A percentile compares a stretch with the other conserved stretches of the same genome.
These are phyloP conservation scores for Stenurella melanura DNA, from an alignment of 2,888 invertebrate genomes.

Conservation along the genomic window DNA sequence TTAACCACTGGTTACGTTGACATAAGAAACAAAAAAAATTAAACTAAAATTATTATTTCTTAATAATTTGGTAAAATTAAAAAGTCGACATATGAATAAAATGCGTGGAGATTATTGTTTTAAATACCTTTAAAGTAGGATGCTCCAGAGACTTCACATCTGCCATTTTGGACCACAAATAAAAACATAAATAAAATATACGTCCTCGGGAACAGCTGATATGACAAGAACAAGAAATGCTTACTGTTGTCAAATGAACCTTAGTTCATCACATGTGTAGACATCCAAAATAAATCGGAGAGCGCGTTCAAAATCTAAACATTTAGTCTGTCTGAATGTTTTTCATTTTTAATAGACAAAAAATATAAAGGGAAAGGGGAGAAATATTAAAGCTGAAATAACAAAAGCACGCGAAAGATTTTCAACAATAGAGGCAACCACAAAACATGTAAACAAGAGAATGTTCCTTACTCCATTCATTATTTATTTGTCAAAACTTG, in stretches of 20 bases:
- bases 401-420: too few species aligned
- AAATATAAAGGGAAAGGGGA: too few species aligned
- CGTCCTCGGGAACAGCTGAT: constrained; percentile 41
- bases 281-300: constrained; percentile 2
- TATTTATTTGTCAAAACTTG: too few species aligned
- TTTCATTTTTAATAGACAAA: too few species aligned
- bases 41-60: neutral
- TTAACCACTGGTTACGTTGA: neutral
- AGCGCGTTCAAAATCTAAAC: neutral
- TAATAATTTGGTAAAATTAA: neutral
- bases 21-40: neutral
- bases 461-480: too few species aligned
- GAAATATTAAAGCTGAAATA: too few species aligned
- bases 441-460: too few species aligned
- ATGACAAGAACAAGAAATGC: constrained; percentile 29
- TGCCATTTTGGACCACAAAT: constrained; percentile 79
- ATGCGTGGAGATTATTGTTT: neutral
- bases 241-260: constrained; percentile 30
- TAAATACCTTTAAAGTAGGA: constrained; percentile 90
- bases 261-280: constrained; percentile 3
- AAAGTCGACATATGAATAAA: neutral
- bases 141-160: constrained; percentile 96
- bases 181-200: constrained; percentile 59
- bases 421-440: too few species aligned
- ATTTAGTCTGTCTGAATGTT: too few species aligned